Evolutionary conservation across 2,888 invertebrate genomes (phyloP), one percentile per base, ranked within the genome.

Genomic region (Mylabris sibirica): DNA sequence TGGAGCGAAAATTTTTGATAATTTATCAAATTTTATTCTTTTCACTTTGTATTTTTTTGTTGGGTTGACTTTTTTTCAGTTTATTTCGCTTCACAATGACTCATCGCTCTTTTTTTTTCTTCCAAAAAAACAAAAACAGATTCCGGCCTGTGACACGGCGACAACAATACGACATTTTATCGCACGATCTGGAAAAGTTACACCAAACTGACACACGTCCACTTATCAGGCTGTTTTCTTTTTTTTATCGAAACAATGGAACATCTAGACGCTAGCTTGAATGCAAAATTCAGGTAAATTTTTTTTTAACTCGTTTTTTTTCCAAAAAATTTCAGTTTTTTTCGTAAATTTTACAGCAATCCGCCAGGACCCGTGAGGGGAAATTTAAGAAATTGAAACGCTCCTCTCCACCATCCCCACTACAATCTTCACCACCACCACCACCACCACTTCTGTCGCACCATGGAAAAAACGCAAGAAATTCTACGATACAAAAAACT

Each of bases 21-120:
- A 11, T 38, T 38, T 68, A 59, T 60, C 60, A 53, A 68, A 61
- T 49, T 30, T 64, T 38, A 26, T 63, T 49, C 17, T 24, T 30
- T 20, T 24, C 9, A 34, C 14, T 30, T 60, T 8, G 59, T 6
- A 30, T 59, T 59, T 24, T 26, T 9, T 59, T 22, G 14, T 20
- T 59, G 17, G 8, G 17, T 20, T 64, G 53, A 20, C 53, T 64
- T 60, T 57, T 53, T 65, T 65, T 17, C 67, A 44, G 63, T 34
- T 67, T 35, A 17, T 26, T 17, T 60, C 60, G 60, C 30, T 60
- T 17, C 60, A 60, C 11, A 8, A 30, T 30, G 26, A 22, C 22
- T 60, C 59, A 26, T 59, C 24, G 24, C 11, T 11, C n/a, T 35
- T 35, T 35, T 60, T 60, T 11, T 60, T 22, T 60, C 17, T 4